phyloP scores from a whole-genome alignment of 1,140 invertebrate genomes.

The Hyphantria cunea region DNA sequence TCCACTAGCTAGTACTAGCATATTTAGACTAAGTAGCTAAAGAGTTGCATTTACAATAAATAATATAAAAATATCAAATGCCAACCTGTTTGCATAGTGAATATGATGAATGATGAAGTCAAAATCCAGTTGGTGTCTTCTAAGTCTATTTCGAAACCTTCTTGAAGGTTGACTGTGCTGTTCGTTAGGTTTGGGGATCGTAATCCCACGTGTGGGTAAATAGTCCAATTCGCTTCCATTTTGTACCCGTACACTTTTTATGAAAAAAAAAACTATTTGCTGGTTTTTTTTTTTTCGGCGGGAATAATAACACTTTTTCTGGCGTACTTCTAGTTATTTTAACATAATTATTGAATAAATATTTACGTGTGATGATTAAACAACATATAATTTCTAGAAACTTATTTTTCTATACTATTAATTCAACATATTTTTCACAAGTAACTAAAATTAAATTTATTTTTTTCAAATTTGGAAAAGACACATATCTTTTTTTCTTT shows the following conservation, averaged over 20 bases:
- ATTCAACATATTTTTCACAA: no score
- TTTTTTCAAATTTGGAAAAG: no score
- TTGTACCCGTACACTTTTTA: constrained; percentile 10
- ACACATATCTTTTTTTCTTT: not conserved
- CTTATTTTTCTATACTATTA: not conserved
- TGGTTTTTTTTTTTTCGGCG: constrained; percentile 4
- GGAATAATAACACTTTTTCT: no score
- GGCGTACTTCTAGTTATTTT: no score
- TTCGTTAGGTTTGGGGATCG: constrained; percentile 68
- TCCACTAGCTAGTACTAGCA: no score
- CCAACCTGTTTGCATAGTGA: constrained; percentile 97
- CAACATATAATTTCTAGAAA: no score
- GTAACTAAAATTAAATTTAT: no score
- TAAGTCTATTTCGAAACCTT: constrained; percentile 82
- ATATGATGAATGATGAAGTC: constrained; percentile 96
- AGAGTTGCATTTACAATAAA: no score
- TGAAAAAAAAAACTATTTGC: not conserved
- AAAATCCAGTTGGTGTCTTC: constrained; percentile 97
- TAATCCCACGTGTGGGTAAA: constrained; percentile 45
- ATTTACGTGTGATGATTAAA: no score
- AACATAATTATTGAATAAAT: no score
- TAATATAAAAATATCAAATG: no score
- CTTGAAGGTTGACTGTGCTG: constrained; percentile 68
- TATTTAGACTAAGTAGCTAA: no score
- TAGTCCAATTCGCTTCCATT: constrained; percentile 65